A percentile compares a stretch with the other conserved stretches of the same genome.
Conservation (phyloP, 2,888 invertebrate genomes). For the Megamerina dolium region DNA sequence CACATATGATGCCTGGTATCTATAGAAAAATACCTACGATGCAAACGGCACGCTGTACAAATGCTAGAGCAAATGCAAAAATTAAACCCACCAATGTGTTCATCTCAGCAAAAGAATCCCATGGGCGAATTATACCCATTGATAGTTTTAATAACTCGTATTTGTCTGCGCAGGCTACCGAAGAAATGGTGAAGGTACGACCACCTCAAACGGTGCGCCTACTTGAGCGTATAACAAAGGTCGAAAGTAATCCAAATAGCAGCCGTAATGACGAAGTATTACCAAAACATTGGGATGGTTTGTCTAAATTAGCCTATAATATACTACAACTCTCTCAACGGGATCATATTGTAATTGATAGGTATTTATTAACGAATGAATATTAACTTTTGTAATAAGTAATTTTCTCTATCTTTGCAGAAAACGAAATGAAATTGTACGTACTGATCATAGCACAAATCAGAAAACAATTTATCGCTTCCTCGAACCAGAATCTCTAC, state of each 20-base stretch:
- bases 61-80: background rate
- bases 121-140: slow-evolving; percentile 25
- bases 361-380: slow-evolving; percentile 21
- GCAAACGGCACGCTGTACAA: background rate
- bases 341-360: slow-evolving; percentile 44
- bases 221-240: background rate
- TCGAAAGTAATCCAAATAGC: background rate
- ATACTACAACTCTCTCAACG: slow-evolving; percentile 36
- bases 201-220: no score
- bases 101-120: slow-evolving; percentile 22
- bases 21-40: slow-evolving; percentile 26
- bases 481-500: slow-evolving; percentile 35
- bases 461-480: slow-evolving; percentile 43
- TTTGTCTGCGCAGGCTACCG: slow-evolving; percentile 12
- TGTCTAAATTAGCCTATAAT: slow-evolving; percentile 39
- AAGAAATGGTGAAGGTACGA: background rate
- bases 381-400: background rate
- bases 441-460: slow-evolving; percentile 34
- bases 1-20: slow-evolving; percentile 33
- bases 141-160: slow-evolving; percentile 20
- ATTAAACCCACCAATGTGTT: slow-evolving; percentile 23
- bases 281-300: slow-evolving; percentile 28
- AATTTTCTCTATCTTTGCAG: slow-evolving; percentile 20
- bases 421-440: slow-evolving; percentile 40
- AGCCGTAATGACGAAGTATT: background rate